phyloP scores from a whole-genome alignment of 37 sponge, comb jelly and placozoan species.

The Spongilla lacustris region DNA sequence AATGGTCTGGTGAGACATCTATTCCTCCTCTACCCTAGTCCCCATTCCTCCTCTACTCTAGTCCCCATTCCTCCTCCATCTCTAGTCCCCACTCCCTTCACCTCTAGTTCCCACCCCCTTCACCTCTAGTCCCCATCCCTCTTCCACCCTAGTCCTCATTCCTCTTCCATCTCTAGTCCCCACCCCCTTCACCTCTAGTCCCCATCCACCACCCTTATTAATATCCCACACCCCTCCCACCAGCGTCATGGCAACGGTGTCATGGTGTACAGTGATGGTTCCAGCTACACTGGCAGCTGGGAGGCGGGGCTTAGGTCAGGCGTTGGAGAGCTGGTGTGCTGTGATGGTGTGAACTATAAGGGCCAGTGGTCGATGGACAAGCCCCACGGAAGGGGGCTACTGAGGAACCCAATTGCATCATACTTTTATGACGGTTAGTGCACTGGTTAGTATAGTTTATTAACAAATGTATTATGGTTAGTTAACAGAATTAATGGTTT shows the following conservation, averaged over 20 bases:
- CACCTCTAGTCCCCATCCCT: background rate
- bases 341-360: constrained; percentile 66
- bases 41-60: background rate
- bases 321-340: constrained; percentile 70
- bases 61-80: background rate
- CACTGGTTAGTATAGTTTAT: background rate
- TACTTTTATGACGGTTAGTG: constrained; percentile 54
- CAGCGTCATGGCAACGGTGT: constrained; percentile 85
- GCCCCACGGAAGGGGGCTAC: constrained; percentile 52
- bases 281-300: constrained; percentile 88
- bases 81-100: background rate
- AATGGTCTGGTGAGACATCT: constrained; percentile 53
- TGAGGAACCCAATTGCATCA: constrained; percentile 13
- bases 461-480: background rate
- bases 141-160: background rate
- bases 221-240: background rate
- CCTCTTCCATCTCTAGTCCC: background rate
- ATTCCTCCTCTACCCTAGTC: background rate
- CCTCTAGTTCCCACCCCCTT: background rate
- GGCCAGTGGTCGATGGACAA: constrained; percentile 86
- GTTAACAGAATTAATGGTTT: no score
- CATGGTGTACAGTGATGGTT: constrained; percentile 71
- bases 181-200: background rate
- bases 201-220: background rate
- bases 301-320: constrained; percentile 71